phyloP scores from a whole-genome alignment of 2,888 invertebrate species.

The Drosophila hamatofila region DNA sequence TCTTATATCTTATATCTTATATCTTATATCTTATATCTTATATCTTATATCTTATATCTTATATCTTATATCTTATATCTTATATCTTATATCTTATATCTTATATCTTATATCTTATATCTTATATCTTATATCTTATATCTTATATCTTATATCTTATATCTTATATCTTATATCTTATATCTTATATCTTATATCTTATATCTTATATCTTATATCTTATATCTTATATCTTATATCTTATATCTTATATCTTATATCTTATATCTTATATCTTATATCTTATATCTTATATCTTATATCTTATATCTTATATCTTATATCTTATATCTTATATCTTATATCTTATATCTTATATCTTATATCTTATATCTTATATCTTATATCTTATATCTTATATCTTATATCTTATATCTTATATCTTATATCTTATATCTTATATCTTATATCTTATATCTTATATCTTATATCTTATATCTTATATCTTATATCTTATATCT shows the following conservation, averaged over 20 bases:
- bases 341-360: constrained; percentile 6
- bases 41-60: constrained; percentile 3
- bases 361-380: constrained; percentile 4
- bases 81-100: constrained; percentile 8
- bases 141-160: constrained; percentile 7
- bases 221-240: constrained; percentile 5
- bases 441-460: constrained; percentile 8
- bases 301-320: constrained; percentile 3
- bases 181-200: constrained; percentile 11
- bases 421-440: constrained; percentile 6
- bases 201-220: constrained; percentile 8
- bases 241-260: constrained; percentile 12
- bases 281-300: constrained; percentile 7
- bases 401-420: constrained; percentile 6
- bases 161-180: constrained; percentile 4
- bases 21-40: constrained; percentile 7
- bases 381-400: constrained; percentile 9
- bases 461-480: constrained; percentile 9
- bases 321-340: constrained; percentile 4
- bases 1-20: constrained; percentile 4
- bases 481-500: constrained; percentile 6
- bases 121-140: constrained; percentile 5
- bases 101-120: constrained; percentile 6
- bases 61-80: constrained; percentile 8
- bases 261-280: constrained; percentile 10